These are phyloP conservation scores for Cylas formicarius DNA, from an alignment of 1,140 invertebrate genomes.

Conservation along the genomic window DNA sequence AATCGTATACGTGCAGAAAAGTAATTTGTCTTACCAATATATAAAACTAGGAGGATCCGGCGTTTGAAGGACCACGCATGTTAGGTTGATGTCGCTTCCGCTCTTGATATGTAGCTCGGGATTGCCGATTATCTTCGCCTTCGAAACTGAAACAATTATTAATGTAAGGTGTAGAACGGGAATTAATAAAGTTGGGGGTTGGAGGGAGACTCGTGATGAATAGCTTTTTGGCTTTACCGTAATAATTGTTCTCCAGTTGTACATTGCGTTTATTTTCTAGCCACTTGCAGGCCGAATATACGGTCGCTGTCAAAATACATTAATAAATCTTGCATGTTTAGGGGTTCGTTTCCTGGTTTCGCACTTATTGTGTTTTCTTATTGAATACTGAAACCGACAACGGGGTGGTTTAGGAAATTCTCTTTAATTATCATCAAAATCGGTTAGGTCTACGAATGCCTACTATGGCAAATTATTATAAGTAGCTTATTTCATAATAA, in stretches of 20 bases:
- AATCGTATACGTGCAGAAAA: conserved; percentile 19
- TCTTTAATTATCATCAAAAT: too few relatives aligned
- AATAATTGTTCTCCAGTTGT: conserved; percentile 16
- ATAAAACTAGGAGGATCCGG: conserved; percentile 85
- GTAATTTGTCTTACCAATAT: conserved; percentile 56
- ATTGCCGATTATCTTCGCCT: conserved; percentile 79
- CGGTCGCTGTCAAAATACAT: conserved; percentile 8
- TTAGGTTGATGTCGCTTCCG: conserved; percentile 85
- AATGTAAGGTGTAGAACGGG: conserved; percentile 14
- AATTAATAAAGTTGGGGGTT: neutral
- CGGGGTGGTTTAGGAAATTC: too few relatives aligned
- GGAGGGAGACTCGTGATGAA: conserved; percentile 7
- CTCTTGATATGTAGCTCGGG: conserved; percentile 79
- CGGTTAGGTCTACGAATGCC: too few relatives aligned
- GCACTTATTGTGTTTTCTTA: too few relatives aligned
- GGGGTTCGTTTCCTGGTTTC: conserved; percentile 11
- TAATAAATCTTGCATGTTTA: conserved; percentile 13
- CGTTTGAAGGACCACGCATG: conserved; percentile 76
- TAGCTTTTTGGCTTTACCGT: conserved; percentile 13
- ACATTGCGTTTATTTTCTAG: conserved; percentile 11
- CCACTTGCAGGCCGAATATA: conserved; percentile 5
- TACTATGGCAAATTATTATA: too few relatives aligned
- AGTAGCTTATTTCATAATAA: too few relatives aligned
- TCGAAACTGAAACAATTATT: conserved; percentile 65
- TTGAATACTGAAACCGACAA: too few relatives aligned